Evolutionary conservation across 2,113 vertebrate genomes (phyloP).

Genomic region (Chaetodon auriga): DNA sequence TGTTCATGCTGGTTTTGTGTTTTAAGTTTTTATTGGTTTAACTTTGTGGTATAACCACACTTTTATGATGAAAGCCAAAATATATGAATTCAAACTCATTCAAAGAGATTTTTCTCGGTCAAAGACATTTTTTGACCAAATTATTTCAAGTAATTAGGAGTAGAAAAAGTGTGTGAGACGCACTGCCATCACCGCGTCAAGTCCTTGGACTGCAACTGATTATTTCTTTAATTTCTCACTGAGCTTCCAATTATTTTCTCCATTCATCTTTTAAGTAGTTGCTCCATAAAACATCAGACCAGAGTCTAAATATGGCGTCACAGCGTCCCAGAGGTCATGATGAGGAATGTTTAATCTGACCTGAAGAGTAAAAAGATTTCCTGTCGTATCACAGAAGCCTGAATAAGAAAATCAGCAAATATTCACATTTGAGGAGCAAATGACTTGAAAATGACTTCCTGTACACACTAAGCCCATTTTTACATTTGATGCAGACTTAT

Average conservation of each 20-base stretch:
- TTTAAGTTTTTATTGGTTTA: not conserved
- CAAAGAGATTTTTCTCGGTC: not conserved
- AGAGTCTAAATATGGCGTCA: too few species aligned
- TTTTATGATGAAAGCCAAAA: not conserved
- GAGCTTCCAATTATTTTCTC: not conserved
- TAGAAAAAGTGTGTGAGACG: not conserved
- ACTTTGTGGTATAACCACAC: not conserved
- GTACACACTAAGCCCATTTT: too few species aligned
- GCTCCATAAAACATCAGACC: not conserved
- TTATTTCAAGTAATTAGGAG: not conserved
- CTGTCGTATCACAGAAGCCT: not conserved
- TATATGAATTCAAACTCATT: not conserved
- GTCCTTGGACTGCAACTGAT: not conserved
- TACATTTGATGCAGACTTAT: too few species aligned
- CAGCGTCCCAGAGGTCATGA: not conserved
- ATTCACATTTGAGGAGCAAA: not conserved
- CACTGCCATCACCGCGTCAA: not conserved
- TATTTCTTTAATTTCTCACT: not conserved
- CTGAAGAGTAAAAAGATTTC: not conserved
- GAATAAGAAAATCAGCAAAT: not conserved
- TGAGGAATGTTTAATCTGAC: not conserved
- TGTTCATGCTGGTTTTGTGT: accelerated
- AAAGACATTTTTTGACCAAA: not conserved
- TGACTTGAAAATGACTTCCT: too few species aligned
- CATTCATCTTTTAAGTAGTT: not conserved